These are phyloP conservation scores for Cyanocitta stelleri DNA, from an alignment of 2,113 vertebrate genomes.

Conservation along the genomic window DNA sequence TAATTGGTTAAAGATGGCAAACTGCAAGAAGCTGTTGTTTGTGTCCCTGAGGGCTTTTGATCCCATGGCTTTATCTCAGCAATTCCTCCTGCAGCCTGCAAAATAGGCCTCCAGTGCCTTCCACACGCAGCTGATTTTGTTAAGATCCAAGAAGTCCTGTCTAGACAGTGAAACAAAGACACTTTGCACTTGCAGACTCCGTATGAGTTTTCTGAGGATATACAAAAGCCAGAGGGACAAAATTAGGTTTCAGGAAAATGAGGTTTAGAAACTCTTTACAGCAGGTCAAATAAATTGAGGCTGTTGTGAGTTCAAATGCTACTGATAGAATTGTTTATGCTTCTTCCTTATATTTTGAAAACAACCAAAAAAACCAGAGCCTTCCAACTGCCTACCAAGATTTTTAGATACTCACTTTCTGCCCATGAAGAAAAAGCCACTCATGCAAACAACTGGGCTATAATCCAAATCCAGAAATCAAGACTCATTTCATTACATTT, in stretches of 20 bases:
- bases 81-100: neutral
- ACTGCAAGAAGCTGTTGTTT: neutral
- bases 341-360: neutral
- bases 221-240: neutral
- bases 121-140: rapidly evolving
- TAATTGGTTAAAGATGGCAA: neutral
- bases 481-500: neutral
- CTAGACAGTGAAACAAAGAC: neutral
- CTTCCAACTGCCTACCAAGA: neutral
- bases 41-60: neutral
- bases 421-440: neutral
- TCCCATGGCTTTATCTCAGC: neutral
- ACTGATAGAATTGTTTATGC: neutral
- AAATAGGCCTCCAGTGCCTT: neutral
- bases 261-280: neutral
- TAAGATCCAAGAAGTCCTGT: neutral
- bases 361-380: neutral
- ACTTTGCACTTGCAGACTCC: neutral
- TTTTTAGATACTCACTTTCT: neutral
- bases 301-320: neutral
- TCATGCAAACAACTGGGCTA: neutral
- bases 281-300: neutral
- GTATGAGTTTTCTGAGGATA: neutral
- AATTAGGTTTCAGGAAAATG: neutral
- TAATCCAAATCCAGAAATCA: neutral